Base-by-base conservation (phyloP, 2,797 vertebrate genomes). In the Nannoperca obscura region DNA sequence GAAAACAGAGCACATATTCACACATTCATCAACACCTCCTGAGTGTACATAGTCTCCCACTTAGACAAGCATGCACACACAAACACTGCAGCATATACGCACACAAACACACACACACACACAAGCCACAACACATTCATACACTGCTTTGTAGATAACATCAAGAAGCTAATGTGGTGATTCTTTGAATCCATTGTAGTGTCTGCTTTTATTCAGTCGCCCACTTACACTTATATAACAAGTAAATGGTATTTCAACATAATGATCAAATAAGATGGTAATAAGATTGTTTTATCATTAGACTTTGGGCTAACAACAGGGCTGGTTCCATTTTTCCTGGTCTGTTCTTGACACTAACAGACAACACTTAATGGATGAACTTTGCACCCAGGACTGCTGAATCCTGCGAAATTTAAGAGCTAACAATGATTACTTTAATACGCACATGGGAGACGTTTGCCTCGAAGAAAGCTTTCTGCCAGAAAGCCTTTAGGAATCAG, bases 1-100 rank as follows among this genome's bases (percentile, higher is more conserved):
- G 50, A 76, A 80, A 72, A 65, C 38, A 61, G 50, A 68, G 60
- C 77, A 71, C 66, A 73, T 64, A 84, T 82, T 90, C 84, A 90
- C 87, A 88, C 86, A 27, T 80, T 82, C 58, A 74, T 38, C 75
- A 76, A 83, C 88, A 84, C 71, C 80, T 82, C 52, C 42, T 0
- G 1, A 55, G 47, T 57, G 66, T 58, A 57, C 49, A 69, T 52
- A 27, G 58, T 74, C 71, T 78, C 78, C 69, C 78, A 50, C 81
- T 63, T 63, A 60, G n/a, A 63, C 72, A 58, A 13, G n/a, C 68
- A 63, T 5, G 52, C 49, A 69, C 53, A 69, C 34, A 68, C 42
- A 63, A 32, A 71, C 42, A 22, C 34, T 19, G 7, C 7, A 46
- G 54, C 53, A 24, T 59, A 24, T 68, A 78, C 52, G 22, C 49